These are phyloP conservation scores for Hydraecia micacea DNA, from an alignment of 2,888 invertebrate species.

Conservation along the genomic window DNA sequence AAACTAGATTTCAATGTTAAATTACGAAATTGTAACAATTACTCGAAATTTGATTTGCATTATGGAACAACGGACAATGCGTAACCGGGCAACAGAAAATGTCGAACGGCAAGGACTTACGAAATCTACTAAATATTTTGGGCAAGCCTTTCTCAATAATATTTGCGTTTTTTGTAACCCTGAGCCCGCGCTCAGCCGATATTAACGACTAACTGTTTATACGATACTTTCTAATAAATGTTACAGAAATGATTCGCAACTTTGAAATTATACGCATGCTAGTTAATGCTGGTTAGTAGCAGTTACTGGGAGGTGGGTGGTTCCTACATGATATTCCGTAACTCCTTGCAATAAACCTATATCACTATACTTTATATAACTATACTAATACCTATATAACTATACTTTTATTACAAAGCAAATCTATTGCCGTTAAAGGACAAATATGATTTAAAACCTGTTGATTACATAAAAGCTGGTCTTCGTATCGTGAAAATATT, in stretches of 20 bases:
- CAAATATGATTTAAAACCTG: conserved; percentile 71
- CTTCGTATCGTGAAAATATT: conserved; percentile 77
- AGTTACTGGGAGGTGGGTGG: not conserved
- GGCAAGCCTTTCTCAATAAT: conserved; percentile 73
- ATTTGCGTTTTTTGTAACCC: conserved; percentile 73
- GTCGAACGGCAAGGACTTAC: conserved; percentile 67
- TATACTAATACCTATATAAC: conserved; percentile 31
- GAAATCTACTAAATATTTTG: conserved; percentile 71
- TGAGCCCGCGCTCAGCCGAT: conserved; percentile 65
- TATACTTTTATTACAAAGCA: conserved; percentile 45
- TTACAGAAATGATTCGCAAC: conserved; percentile 45
- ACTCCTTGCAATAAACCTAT: conserved; percentile 34
- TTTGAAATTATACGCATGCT: conserved; percentile 29
- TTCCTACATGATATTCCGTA: conserved; percentile 20
- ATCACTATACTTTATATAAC: no score
- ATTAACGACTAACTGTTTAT: conserved; percentile 55
- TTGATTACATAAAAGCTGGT: conserved; percentile 75
- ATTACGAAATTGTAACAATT: conserved; percentile 42
- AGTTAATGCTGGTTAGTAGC: conserved; percentile 3
- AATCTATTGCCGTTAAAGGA: conserved; percentile 58
- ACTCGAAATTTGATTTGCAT: conserved; percentile 41
- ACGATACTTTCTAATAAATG: conserved; percentile 66
- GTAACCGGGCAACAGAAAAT: conserved; percentile 64
- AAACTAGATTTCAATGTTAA: conserved; percentile 42
- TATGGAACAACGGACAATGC: conserved; percentile 67